phyloP scores from a whole-genome alignment of 2,113 vertebrate species.

The Hydrochoerus hydrochaeris region DNA sequence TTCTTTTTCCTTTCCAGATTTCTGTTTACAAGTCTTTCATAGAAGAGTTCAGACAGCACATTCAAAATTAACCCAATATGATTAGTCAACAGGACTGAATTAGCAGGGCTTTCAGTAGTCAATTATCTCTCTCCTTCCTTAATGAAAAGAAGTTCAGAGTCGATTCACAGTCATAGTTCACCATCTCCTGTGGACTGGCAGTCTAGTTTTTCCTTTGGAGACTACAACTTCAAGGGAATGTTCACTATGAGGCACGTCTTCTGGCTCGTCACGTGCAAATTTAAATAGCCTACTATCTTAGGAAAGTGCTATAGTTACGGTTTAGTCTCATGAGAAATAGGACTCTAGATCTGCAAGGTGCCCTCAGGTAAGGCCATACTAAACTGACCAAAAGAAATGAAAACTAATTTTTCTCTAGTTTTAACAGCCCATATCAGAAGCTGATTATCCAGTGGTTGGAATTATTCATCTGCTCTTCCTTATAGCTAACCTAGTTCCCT shows the following conservation, averaged over 20 bases:
- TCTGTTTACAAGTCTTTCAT: constrained; percentile 71
- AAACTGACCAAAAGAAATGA: neutral
- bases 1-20: constrained; percentile 65
- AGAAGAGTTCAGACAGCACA: constrained; percentile 59
- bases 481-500: constrained; percentile 15
- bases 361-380: neutral
- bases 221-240: neutral
- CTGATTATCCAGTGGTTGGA: neutral
- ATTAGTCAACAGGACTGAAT: constrained; percentile 71
- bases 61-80: constrained; percentile 68
- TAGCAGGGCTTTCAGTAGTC: constrained; percentile 57
- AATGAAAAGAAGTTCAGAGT: constrained; percentile 70
- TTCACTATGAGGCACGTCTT: constrained; percentile 57
- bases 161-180: constrained; percentile 11
- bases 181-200: neutral
- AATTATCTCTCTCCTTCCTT: constrained; percentile 44
- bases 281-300: constrained; percentile 60
- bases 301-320: constrained; percentile 33
- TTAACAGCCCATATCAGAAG: neutral
- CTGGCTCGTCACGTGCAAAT: constrained; percentile 64
- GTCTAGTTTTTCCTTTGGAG: constrained; percentile 61
- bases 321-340: neutral
- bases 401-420: neutral
- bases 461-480: neutral
- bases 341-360: neutral